A percentile compares a stretch with the other conserved stretches of the same genome.
phyloP scores from a whole-genome alignment of 2,113 vertebrate species.

The Dasyprocta punctata region DNA sequence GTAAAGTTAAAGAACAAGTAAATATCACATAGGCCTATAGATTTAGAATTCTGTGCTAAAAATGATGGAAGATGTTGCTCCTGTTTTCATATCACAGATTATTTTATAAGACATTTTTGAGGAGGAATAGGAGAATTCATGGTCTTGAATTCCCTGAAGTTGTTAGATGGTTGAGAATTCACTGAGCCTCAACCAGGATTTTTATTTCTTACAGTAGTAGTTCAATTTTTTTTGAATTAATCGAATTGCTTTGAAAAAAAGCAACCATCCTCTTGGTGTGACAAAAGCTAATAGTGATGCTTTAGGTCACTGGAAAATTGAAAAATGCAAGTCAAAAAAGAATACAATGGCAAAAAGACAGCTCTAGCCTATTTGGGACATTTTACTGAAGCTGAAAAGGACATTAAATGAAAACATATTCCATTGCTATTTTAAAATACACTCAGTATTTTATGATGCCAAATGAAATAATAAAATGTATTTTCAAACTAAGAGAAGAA shows the following conservation, averaged over 20 bases:
- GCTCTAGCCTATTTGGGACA: background rate
- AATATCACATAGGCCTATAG: background rate
- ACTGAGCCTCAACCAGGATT: background rate
- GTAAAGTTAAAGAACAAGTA: conserved; percentile 50
- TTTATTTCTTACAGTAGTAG: conserved; percentile 3
- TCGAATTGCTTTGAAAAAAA: conserved; percentile 7
- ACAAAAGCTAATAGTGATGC: background rate
- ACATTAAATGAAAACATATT: background rate
- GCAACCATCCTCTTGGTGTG: background rate
- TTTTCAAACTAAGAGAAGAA: background rate
- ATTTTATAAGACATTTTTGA: background rate
- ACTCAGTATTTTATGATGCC: conserved; percentile 34
- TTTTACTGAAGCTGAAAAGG: background rate
- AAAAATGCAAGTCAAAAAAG: conserved; percentile 17
- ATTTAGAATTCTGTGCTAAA: conserved; percentile 19
- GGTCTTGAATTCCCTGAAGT: background rate
- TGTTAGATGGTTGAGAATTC: conserved; percentile 4
- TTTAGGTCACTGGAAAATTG: background rate
- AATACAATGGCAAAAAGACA: background rate
- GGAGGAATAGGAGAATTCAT: background rate
- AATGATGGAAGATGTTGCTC: background rate
- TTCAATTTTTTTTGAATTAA: conserved; percentile 41
- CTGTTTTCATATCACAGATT: background rate
- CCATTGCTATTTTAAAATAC: conserved; percentile 25
- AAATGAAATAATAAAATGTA: background rate